Percentiles rank a stretch among this genome's conserved stretches.
Conservation (phyloP, 2,888 invertebrate genomes). For the Dugesia japonica region DNA sequence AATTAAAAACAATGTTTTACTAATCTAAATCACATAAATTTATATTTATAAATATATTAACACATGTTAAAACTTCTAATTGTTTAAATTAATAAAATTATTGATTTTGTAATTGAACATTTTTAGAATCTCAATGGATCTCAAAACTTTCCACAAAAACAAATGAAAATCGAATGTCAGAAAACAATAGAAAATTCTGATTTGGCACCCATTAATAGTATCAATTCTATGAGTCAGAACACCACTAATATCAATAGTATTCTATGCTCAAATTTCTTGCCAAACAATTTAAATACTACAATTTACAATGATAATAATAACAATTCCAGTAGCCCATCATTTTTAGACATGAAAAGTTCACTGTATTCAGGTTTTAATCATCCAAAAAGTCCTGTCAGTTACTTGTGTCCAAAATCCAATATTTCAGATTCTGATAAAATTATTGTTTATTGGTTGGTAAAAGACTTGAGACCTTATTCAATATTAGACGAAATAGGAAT, state of each 20-base stretch:
- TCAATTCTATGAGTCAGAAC: neutral
- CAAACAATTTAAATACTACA: neutral
- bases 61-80: too few relatives aligned
- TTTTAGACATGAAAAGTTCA: neutral
- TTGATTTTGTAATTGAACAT: neutral
- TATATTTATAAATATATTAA: too few relatives aligned
- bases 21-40: too few relatives aligned
- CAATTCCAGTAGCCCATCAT: neutral
- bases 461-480: neutral
- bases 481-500: neutral
- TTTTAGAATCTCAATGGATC: conserved; percentile 15
- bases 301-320: conserved; percentile 4
- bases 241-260: neutral
- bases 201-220: neutral
- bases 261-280: conserved; percentile 9
- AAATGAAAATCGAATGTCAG: conserved; percentile 6
- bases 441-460: neutral
- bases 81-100: neutral
- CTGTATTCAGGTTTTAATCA: neutral
- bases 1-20: too few relatives aligned
- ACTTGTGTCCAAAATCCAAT: neutral
- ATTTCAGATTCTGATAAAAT: neutral
- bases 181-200: neutral
- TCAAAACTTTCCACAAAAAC: neutral
- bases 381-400: neutral